Conservation (phyloP, 2,797 vertebrate genomes). For the Neopelma chrysocephalum region DNA sequence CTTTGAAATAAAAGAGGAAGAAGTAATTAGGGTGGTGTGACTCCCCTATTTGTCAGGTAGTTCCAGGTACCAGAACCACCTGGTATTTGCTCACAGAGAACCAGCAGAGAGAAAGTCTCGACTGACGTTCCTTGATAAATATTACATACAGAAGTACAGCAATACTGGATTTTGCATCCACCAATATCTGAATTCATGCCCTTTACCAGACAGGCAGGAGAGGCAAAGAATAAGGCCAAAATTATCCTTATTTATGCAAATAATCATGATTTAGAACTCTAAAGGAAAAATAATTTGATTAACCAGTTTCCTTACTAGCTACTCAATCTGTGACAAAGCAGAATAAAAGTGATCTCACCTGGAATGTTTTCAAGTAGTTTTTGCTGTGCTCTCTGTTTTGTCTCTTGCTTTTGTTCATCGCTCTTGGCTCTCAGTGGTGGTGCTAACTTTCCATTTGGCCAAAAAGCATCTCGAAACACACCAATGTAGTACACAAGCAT, state of each 20-base stretch:
- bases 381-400: conserved; percentile 92
- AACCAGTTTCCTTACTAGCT: neutral
- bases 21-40: neutral
- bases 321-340: neutral
- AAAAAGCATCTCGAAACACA: conserved; percentile 93
- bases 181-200: neutral
- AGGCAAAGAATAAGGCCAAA: neutral
- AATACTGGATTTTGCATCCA: neutral
- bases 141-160: neutral
- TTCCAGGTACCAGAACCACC: neutral
- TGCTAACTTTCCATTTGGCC: conserved; percentile 91
- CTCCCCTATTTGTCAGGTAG: neutral
- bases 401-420: conserved; percentile 84
- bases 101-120: neutral
- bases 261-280: neutral
- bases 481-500: conserved; percentile 95
- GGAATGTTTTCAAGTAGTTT: conserved; percentile 98
- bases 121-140: neutral
- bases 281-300: neutral
- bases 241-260: neutral
- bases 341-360: conserved; percentile 76
- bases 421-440: conserved; percentile 80
- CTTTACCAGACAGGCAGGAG: neutral
- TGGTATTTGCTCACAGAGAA: neutral
- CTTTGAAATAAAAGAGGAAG: neutral